Percentiles rank a stretch among this genome's conserved stretches.
These are phyloP conservation scores for Lagothrix lagotricha DNA, from an alignment of 2,797 vertebrate genomes.

Conservation along the genomic window DNA sequence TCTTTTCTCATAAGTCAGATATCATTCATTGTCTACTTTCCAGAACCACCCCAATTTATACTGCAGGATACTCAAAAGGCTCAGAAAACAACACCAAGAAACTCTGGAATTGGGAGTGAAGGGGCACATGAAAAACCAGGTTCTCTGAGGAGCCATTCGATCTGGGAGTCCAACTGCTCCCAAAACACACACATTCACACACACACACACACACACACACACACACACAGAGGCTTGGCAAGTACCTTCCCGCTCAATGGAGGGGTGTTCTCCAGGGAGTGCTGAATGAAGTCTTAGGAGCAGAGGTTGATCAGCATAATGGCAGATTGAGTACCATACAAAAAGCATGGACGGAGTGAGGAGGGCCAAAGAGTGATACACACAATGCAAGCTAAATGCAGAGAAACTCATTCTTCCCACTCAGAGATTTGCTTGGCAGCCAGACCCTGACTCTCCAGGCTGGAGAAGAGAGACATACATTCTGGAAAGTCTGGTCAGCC, in stretches of 20 bases:
- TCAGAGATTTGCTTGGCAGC: neutral
- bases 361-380: neutral
- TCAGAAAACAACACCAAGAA: slow-evolving; percentile 10
- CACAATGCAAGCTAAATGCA: neutral
- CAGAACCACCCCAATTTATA: neutral
- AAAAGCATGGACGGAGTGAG: neutral
- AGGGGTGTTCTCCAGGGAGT: neutral
- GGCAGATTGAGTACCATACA: neutral
- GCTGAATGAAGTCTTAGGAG: neutral
- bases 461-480: neutral
- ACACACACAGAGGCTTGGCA: neutral
- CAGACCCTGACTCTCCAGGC: neutral
- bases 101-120: neutral
- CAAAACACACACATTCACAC: neutral
- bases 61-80: neutral
- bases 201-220: neutral
- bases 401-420: neutral
- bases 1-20: neutral
- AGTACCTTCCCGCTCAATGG: neutral
- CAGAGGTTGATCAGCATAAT: neutral
- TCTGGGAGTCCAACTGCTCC: neutral
- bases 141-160: neutral
- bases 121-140: neutral
- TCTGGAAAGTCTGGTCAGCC: neutral
- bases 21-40: neutral